Base-by-base conservation (phyloP, 2,797 vertebrate species). In the Malurus splendens region DNA sequence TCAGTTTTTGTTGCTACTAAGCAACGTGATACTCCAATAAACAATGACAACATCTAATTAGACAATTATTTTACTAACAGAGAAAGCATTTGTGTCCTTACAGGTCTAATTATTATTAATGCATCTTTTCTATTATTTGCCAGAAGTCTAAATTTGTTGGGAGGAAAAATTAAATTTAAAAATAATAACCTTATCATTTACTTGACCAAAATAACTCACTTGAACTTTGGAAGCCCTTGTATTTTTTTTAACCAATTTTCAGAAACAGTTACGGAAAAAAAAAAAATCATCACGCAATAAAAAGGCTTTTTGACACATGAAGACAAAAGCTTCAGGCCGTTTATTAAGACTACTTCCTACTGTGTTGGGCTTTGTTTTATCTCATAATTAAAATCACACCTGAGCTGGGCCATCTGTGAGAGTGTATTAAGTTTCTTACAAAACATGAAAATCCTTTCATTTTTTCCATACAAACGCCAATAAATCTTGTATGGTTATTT, bases 311-410 rank as follows among this genome's bases (percentile, higher is more conserved):
- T 93, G 96, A 96, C 78, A 83, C 90, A 84, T 82, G 87, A 95
- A 97, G 96, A 97, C 95, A 96, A 96, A 96, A 94, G 94, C 95
- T 95, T 93, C 86, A 93, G 94, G 96, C 92, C 90, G 70, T 96
- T 97, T 96, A 97, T 97, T 96, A 96, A 94, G 96, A 96, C 12
- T 96, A 96, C 95, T 95, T 95, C 97, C 97, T 93, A 96, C 96
- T 92, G 95, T 94, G 96, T 85, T 88, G 90, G 92, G 95, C 96
- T 96, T 95, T 93, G 94, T 94, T 96, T 94, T 94, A 94, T 90
- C 94, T 96, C 90, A 82, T 97, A 97, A 97, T 97, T 97, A 97
- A 97, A 97, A 97, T 95, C 91, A 92, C 96, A 97, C 96, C 96
- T 97, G 96, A 96, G 96, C 95, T 94, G 74, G 88, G 85, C 97